phyloP scores from a whole-genome alignment of 2,113 vertebrate genomes.

The Danio rerio region GRCz12tu NC_133185.1:32350001-32350500 shows the following conservation, averaged over 20 bases:
- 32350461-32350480: constrained; percentile 54
- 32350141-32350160: constrained; percentile 6
- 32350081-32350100: constrained; percentile 1
- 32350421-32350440: constrained; percentile 43
- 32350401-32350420: constrained; percentile 48
- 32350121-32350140: constrained; percentile 16
- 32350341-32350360: background rate
- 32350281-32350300: background rate
- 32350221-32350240: background rate
- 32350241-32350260: background rate
- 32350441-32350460: constrained; percentile 49
- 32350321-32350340: constrained; percentile 1
- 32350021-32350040: background rate
- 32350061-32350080: constrained; percentile 20
- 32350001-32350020: constrained; percentile 28
- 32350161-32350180: constrained; percentile 14
- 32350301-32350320: background rate
- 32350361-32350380: constrained; percentile 32
- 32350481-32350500: constrained; percentile 81
- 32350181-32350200: constrained; percentile 22
- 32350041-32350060: background rate
- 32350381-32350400: constrained; percentile 69
- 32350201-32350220: constrained; percentile 20
- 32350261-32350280: background rate
- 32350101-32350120: constrained; percentile 17